Conservation (phyloP, 2,797 vertebrate genomes). For the Lindbergichthys nudifrons region DNA sequence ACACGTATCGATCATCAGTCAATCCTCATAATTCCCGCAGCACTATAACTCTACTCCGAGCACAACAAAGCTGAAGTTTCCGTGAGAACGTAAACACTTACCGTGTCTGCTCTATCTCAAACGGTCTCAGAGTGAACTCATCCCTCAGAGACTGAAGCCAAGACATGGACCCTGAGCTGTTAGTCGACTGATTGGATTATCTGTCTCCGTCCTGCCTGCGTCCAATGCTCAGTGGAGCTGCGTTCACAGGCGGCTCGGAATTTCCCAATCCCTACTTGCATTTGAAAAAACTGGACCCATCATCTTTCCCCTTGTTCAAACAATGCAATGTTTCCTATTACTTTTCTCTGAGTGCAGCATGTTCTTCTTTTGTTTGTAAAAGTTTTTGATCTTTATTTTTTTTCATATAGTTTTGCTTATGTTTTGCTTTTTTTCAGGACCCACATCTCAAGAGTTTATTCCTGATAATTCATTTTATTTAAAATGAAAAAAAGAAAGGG, state of each 20-base stretch:
- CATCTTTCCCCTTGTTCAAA: too few relatives aligned
- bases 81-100: constrained; percentile 40
- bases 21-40: background rate
- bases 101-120: constrained; percentile 57
- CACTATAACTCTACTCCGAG: background rate
- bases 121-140: constrained; percentile 74
- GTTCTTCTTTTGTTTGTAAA: too few relatives aligned
- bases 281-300: background rate
- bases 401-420: too few relatives aligned
- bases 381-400: too few relatives aligned
- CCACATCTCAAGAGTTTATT: too few relatives aligned
- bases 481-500: too few relatives aligned
- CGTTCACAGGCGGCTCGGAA: constrained; percentile 50
- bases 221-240: constrained; percentile 19
- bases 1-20: constrained; percentile 57
- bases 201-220: constrained; percentile 43
- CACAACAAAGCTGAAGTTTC: constrained; percentile 20
- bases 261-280: background rate
- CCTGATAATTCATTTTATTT: too few relatives aligned
- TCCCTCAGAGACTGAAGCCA: constrained; percentile 70
- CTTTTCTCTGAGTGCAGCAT: too few relatives aligned
- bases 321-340: too few relatives aligned
- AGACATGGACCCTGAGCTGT: constrained; percentile 56
- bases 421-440: too few relatives aligned
- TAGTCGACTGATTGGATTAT: constrained; percentile 61